These are phyloP conservation scores for Rhabdomys pumilio DNA, from an alignment of 2,797 vertebrate species.

Conservation along the genomic window DNA sequence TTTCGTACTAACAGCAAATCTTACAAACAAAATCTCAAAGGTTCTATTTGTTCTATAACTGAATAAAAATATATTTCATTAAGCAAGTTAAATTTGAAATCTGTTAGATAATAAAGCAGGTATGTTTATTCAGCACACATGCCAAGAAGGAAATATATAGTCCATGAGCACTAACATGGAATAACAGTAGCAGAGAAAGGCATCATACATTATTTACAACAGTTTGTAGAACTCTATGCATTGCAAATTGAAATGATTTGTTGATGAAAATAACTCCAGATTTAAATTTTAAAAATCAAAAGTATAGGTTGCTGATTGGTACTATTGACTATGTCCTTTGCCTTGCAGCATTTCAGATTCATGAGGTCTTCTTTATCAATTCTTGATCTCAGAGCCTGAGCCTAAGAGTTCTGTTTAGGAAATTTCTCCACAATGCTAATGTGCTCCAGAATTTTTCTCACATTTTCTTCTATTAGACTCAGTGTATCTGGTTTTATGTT, in stretches of 20 bases:
- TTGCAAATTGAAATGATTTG: not conserved
- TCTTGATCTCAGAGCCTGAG: not conserved
- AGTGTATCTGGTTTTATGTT: not conserved
- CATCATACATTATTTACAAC: not conserved
- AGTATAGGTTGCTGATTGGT: not conserved
- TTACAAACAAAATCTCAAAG: not conserved
- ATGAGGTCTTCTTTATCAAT: not conserved
- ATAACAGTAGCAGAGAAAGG: not conserved
- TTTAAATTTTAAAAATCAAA: constrained; percentile 19
- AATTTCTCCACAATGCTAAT: not conserved
- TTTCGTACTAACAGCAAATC: not conserved
- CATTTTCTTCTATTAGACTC: not conserved
- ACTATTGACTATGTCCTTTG: not conserved
- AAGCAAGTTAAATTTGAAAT: not conserved
- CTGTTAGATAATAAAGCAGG: not conserved
- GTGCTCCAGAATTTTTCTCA: too few species aligned
- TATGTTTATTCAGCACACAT: not conserved
- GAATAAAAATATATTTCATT: not conserved
- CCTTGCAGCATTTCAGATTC: not conserved
- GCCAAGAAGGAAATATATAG: not conserved
- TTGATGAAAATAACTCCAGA: not conserved
- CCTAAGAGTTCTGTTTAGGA: not conserved
- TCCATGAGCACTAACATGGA: not conserved
- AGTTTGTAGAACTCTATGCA: not conserved
- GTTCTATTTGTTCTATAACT: not conserved